Conservation (phyloP, 2,888 invertebrate species). For the Lomographa bimaculata region DNA sequence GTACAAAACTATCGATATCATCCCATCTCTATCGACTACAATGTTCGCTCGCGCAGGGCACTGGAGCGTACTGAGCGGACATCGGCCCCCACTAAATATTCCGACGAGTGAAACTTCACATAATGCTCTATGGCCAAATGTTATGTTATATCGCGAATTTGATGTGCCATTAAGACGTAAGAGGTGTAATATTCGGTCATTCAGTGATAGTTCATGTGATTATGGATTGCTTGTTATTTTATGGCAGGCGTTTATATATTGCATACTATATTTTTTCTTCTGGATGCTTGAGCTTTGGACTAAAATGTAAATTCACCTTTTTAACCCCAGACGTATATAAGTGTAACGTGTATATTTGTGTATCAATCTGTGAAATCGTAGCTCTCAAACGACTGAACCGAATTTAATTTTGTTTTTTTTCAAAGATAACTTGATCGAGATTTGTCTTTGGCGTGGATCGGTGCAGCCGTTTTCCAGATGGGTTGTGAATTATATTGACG, state of each 20-base stretch:
- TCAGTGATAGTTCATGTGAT: constrained; percentile 1
- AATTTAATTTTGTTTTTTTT: too few species aligned
- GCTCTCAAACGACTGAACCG: too few species aligned
- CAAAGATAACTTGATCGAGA: too few species aligned
- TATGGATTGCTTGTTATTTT: constrained; percentile 5
- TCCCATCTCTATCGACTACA: constrained; percentile 35
- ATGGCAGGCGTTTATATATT: constrained; percentile 6
- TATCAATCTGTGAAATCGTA: too few species aligned
- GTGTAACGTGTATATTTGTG: too few species aligned
- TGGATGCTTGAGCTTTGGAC: too few species aligned
- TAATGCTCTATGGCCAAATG: constrained; percentile 12
- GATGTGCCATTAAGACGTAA: constrained; percentile 15
- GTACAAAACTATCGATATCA: constrained; percentile 27
- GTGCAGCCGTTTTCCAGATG: too few species aligned
- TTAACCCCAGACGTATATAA: too few species aligned
- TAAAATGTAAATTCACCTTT: too few species aligned
- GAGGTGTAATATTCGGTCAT: constrained; percentile 8
- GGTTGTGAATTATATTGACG: too few species aligned
- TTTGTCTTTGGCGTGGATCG: too few species aligned
- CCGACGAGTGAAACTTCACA: constrained; percentile 48
- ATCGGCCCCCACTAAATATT: constrained; percentile 44
- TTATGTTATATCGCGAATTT: constrained; percentile 19
- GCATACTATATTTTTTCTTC: too few species aligned
- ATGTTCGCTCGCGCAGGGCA: constrained; percentile 35
- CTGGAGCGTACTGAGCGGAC: constrained; percentile 45